phyloP scores from a whole-genome alignment of 92 coral and sea anemone genomes.

The Parazoanthus swiftii region DNA sequence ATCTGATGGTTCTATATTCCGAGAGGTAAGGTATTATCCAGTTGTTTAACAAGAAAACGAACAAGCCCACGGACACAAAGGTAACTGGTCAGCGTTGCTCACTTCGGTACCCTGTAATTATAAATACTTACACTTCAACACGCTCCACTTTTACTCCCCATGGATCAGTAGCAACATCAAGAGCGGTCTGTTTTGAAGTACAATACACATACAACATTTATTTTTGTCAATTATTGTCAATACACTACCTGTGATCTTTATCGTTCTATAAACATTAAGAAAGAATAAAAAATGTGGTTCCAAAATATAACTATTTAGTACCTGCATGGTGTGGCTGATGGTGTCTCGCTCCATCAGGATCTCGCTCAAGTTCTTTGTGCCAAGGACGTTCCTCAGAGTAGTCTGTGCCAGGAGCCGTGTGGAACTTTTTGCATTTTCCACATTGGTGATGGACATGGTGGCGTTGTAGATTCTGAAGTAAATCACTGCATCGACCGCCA shows the following conservation, averaged over 20 bases:
- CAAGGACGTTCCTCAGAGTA: slow-evolving; percentile 77
- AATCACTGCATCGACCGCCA: slow-evolving; percentile 84
- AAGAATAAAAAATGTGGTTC: no score
- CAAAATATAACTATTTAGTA: background rate
- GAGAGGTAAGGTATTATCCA: no score
- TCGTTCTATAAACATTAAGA: no score
- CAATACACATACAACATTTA: background rate
- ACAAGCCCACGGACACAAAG: no score
- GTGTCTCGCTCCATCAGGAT: slow-evolving; percentile 72
- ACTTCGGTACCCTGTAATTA: slow-evolving; percentile 11
- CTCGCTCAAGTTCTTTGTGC: slow-evolving; percentile 79
- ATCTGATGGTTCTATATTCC: no score
- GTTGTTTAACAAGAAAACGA: no score
- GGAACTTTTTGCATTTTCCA: slow-evolving; percentile 82
- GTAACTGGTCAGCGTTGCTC: no score
- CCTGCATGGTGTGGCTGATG: slow-evolving; percentile 82
- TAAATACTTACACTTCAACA: slow-evolving; percentile 52
- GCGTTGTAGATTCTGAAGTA: slow-evolving; percentile 81
- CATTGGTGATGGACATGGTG: slow-evolving; percentile 80
- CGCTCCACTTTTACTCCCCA: slow-evolving; percentile 62
- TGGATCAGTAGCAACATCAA: slow-evolving; percentile 52
- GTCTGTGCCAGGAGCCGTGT: slow-evolving; percentile 83
- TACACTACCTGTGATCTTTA: no score
- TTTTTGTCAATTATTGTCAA: background rate
- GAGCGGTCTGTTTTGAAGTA: background rate